Conservation (phyloP, 2,888 invertebrate genomes). For the Bedellia somnulentella region DNA sequence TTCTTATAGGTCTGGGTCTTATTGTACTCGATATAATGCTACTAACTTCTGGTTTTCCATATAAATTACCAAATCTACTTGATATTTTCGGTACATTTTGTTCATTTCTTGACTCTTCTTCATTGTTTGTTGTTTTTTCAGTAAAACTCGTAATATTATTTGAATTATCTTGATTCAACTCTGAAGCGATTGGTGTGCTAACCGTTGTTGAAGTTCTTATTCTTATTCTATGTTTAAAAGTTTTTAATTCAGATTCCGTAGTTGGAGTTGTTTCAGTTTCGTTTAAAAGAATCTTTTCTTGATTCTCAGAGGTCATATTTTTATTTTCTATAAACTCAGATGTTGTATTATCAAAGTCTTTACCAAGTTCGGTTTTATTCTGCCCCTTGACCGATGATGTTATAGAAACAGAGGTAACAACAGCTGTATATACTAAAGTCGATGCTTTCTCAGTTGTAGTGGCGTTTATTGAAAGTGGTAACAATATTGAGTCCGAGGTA, state of each 20-base stretch:
- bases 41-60: conserved; percentile 24
- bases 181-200: conserved; percentile 15
- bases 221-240: conserved; percentile 35
- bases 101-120: conserved; percentile 18
- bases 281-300: conserved; percentile 18
- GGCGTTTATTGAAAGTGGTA: conserved; percentile 19
- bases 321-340: conserved; percentile 14
- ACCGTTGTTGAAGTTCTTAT: conserved; percentile 45
- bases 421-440: conserved; percentile 53
- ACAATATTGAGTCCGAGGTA: conserved; percentile 25
- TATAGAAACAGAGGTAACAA: conserved; percentile 54
- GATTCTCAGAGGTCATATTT: conserved; percentile 9
- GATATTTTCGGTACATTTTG: conserved; percentile 24
- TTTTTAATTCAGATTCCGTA: conserved; percentile 13
- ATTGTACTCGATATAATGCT: conserved; percentile 20
- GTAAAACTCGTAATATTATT: conserved; percentile 14
- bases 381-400: conserved; percentile 52
- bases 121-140: conserved; percentile 26
- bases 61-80: conserved; percentile 27
- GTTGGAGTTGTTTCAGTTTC: conserved; percentile 21
- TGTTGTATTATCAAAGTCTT: conserved; percentile 30
- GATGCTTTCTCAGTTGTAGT: conserved; percentile 44
- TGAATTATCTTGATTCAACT: conserved; percentile 19
- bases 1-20: conserved; percentile 29
- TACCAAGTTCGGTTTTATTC: conserved; percentile 40